These are phyloP conservation scores for Oryzias celebensis DNA, from an alignment of 2,113 vertebrate species.

Conservation along the genomic window DNA sequence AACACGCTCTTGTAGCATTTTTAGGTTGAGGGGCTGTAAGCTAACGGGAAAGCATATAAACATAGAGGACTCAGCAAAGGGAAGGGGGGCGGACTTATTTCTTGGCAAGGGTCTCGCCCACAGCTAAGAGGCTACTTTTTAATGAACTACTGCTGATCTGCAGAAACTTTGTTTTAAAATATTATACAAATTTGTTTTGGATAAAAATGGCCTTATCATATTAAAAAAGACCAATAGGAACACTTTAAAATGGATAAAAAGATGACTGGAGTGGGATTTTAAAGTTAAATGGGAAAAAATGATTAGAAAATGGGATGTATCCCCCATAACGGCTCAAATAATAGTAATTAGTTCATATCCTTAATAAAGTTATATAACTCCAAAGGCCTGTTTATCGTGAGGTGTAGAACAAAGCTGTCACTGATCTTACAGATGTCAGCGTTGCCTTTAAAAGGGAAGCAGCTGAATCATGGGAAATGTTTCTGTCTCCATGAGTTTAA, in stretches of 20 bases:
- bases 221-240: too few relatives aligned
- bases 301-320: slow-evolving; percentile 56
- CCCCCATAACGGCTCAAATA: slow-evolving; percentile 48
- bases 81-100: neutral
- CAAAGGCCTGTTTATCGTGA: slow-evolving; percentile 39
- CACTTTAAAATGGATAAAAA: too few relatives aligned
- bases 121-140: too few relatives aligned
- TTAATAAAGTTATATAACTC: slow-evolving; percentile 37
- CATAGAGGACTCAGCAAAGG: neutral
- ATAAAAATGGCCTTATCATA: too few relatives aligned
- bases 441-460: neutral
- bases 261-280: too few relatives aligned
- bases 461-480: slow-evolving; percentile 51
- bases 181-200: slow-evolving; percentile 5
- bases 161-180: slow-evolving; percentile 39
- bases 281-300: slow-evolving; percentile 14
- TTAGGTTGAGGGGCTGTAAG: too few relatives aligned
- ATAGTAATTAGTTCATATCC: slow-evolving; percentile 53
- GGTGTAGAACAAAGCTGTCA: slow-evolving; percentile 36
- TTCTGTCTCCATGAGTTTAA: slow-evolving; percentile 25
- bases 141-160: slow-evolving; percentile 35
- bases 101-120: too few relatives aligned
- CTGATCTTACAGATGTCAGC: slow-evolving; percentile 43
- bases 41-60: too few relatives aligned
- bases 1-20: too few relatives aligned